Conservation (phyloP, 2,888 invertebrate genomes). For the Dione vanillae region DNA sequence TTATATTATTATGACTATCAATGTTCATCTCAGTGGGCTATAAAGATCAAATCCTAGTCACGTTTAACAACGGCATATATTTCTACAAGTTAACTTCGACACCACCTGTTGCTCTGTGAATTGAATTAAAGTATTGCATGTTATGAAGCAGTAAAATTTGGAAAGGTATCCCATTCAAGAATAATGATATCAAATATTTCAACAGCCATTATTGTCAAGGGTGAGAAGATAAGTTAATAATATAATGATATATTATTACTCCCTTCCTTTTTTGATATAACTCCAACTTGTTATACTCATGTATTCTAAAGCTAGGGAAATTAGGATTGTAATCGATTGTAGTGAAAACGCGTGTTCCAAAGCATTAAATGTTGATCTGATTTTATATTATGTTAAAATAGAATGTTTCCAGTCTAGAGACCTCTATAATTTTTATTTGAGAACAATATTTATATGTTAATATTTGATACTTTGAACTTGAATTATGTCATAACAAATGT, state of each 20-base stretch:
- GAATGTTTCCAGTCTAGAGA: slow-evolving; percentile 71
- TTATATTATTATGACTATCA: slow-evolving; percentile 44
- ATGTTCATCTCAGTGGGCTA: slow-evolving; percentile 57
- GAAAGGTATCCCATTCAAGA: slow-evolving; percentile 62
- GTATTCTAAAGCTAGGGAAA: slow-evolving; percentile 35
- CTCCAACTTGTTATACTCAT: slow-evolving; percentile 49
- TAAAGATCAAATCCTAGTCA: slow-evolving; percentile 74
- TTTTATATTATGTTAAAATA: slow-evolving; percentile 79
- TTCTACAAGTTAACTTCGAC: slow-evolving; percentile 54
- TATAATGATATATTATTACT: slow-evolving; percentile 81
- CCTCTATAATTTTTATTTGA: slow-evolving; percentile 73
- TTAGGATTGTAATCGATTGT: slow-evolving; percentile 50
- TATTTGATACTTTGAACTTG: background rate
- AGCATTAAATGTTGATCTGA: slow-evolving; percentile 64
- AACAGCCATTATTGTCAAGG: slow-evolving; percentile 82
- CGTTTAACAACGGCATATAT: slow-evolving; percentile 58
- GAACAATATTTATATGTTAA: background rate
- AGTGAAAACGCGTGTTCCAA: slow-evolving; percentile 30
- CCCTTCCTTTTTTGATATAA: slow-evolving; percentile 70
- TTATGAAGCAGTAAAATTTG: slow-evolving; percentile 72
- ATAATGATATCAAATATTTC: slow-evolving; percentile 82
- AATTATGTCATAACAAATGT: slow-evolving; percentile 17
- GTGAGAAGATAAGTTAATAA: slow-evolving; percentile 83
- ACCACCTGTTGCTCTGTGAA: slow-evolving; percentile 70
- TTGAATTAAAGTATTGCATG: slow-evolving; percentile 81